These are phyloP conservation scores for Agonopterix heracliana DNA, from an alignment of 2,888 invertebrate genomes.

Conservation along the genomic window DNA sequence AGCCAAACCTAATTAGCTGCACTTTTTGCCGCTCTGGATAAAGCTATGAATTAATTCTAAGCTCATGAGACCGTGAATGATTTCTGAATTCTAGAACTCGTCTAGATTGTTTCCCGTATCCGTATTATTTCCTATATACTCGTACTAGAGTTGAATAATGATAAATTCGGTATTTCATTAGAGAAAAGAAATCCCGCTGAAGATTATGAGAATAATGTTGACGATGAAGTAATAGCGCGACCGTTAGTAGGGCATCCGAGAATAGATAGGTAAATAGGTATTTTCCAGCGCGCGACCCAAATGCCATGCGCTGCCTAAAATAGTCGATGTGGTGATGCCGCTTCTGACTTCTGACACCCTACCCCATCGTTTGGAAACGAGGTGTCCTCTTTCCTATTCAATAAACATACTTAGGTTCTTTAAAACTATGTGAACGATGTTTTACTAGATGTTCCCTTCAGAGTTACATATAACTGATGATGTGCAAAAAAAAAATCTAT, in stretches of 20 bases:
- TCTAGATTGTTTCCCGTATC: background rate
- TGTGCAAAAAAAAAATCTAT: no score
- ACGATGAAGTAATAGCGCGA: conserved; percentile 35
- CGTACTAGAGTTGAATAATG: background rate
- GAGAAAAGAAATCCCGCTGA: background rate
- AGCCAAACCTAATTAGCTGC: conserved; percentile 43
- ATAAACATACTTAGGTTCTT: no score
- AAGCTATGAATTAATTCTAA: conserved; percentile 42
- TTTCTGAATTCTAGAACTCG: conserved; percentile 22
- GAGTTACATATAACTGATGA: no score
- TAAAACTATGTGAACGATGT: no score
- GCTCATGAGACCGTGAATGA: conserved; percentile 44
- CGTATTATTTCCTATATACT: background rate
- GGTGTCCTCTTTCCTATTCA: background rate
- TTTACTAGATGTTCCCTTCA: no score
- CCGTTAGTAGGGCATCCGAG: conserved; percentile 62
- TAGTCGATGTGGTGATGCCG: conserved; percentile 43
- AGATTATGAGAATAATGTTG: conserved; percentile 15
- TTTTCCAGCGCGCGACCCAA: conserved; percentile 67
- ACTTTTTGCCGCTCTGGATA: conserved; percentile 40
- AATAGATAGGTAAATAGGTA: conserved; percentile 61
- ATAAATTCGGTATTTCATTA: background rate
- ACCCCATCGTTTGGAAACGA: conserved; percentile 28
- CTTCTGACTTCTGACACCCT: conserved; percentile 44
- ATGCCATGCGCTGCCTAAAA: conserved; percentile 65